Conservation (phyloP, 2,888 invertebrate genomes). For the Heliconius charithonia region DNA sequence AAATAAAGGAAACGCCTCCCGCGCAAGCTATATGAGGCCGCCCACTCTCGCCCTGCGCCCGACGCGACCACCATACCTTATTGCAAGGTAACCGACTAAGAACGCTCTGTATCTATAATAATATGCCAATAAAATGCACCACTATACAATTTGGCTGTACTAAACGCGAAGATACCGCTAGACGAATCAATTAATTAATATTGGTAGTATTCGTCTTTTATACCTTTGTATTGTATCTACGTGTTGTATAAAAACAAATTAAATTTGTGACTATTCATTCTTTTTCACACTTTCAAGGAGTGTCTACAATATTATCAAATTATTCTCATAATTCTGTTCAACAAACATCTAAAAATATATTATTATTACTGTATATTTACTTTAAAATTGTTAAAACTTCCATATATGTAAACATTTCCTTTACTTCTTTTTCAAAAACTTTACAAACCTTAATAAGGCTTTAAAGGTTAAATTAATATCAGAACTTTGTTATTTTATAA, state of each 20-base stretch:
- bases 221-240: constrained; percentile 33
- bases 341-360: neutral
- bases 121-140: constrained; percentile 59
- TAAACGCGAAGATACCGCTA: constrained; percentile 73
- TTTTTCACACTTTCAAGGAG: neutral
- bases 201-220: constrained; percentile 37
- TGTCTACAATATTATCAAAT: neutral
- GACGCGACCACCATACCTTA: constrained; percentile 79
- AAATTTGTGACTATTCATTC: neutral
- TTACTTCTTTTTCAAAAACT: neutral
- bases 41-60: constrained; percentile 80
- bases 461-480: neutral
- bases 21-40: constrained; percentile 81
- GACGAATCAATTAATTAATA: constrained; percentile 71
- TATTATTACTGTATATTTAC: neutral
- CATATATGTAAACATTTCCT: too few relatives aligned
- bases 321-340: neutral
- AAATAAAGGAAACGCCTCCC: constrained; percentile 80
- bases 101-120: constrained; percentile 58
- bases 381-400: neutral
- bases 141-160: constrained; percentile 68
- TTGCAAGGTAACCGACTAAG: constrained; percentile 78
- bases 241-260: neutral
- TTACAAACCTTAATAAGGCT: neutral
- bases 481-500: neutral